These are phyloP conservation scores for Lacanobia wlatinum DNA, from an alignment of 2,888 invertebrate genomes.

Conservation along the genomic window DNA sequence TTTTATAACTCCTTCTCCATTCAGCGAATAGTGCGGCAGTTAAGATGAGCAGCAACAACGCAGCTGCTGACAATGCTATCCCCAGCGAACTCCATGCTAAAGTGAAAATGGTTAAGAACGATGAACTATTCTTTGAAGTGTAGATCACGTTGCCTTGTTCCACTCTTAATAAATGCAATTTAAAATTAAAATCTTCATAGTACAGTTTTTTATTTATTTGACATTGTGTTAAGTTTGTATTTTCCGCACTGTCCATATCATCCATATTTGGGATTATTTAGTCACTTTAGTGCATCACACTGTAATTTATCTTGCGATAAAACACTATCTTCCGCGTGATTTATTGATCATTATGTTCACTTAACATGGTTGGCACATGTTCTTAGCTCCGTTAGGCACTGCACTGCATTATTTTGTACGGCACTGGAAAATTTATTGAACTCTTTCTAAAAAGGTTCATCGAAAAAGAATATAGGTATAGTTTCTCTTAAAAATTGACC, in stretches of 20 bases:
- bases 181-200: constrained; percentile 9
- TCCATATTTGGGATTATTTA: constrained; percentile 44
- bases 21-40: constrained; percentile 80
- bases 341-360: constrained; percentile 34
- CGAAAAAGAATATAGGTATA: neutral
- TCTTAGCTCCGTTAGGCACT: constrained; percentile 3
- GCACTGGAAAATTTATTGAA: constrained; percentile 1
- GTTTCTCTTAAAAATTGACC: neutral
- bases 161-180: constrained; percentile 37
- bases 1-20: constrained; percentile 84
- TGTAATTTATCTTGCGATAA: constrained; percentile 31
- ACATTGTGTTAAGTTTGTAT: constrained; percentile 28
- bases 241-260: constrained; percentile 3
- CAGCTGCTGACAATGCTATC: constrained; percentile 73
- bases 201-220: constrained; percentile 27
- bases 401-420: neutral
- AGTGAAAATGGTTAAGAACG: constrained; percentile 64
- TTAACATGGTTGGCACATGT: neutral
- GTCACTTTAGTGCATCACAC: constrained; percentile 36
- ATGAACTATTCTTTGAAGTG: constrained; percentile 61
- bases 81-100: constrained; percentile 77
- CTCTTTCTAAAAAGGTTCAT: neutral
- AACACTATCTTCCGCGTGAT: constrained; percentile 19
- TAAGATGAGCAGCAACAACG: constrained; percentile 76
- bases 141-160: constrained; percentile 66